A percentile compares a stretch with the other conserved stretches of the same genome.
These are phyloP conservation scores for Athene noctua DNA, from an alignment of 2,113 vertebrate genomes.

Conservation along the genomic window DNA sequence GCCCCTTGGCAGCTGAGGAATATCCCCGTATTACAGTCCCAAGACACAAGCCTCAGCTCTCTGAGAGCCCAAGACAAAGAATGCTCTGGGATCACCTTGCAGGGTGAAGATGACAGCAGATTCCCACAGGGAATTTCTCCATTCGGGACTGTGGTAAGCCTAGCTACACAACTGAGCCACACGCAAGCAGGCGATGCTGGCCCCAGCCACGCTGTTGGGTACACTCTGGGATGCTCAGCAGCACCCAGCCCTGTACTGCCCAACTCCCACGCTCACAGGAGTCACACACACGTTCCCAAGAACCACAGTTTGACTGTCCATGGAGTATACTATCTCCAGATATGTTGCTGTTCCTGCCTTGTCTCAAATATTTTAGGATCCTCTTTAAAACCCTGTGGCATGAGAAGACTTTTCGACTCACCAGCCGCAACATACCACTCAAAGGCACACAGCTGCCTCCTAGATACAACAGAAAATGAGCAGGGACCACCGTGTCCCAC, in stretches of 20 bases:
- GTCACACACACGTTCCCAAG: neutral
- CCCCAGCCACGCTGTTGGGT: rapidly evolving
- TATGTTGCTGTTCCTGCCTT: neutral
- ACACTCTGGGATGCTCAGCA: neutral
- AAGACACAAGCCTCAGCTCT: rapidly evolving
- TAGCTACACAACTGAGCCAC: neutral
- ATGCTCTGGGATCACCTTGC: neutral
- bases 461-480: neutral
- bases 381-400: neutral
- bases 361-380: neutral
- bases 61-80: neutral
- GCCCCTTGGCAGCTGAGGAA: too few species aligned
- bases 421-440: neutral
- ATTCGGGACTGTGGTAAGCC: rapidly evolving
- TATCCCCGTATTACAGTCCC: rapidly evolving
- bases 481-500: neutral
- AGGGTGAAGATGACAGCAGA: neutral
- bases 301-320: neutral
- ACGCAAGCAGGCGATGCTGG: neutral
- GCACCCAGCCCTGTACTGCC: neutral
- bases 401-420: neutral
- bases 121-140: neutral
- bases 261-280: neutral
- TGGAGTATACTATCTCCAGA: neutral
- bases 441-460: neutral